Evolutionary conservation across 2,797 vertebrate genomes (phyloP).

Genomic region (Tinamus major): DNA sequence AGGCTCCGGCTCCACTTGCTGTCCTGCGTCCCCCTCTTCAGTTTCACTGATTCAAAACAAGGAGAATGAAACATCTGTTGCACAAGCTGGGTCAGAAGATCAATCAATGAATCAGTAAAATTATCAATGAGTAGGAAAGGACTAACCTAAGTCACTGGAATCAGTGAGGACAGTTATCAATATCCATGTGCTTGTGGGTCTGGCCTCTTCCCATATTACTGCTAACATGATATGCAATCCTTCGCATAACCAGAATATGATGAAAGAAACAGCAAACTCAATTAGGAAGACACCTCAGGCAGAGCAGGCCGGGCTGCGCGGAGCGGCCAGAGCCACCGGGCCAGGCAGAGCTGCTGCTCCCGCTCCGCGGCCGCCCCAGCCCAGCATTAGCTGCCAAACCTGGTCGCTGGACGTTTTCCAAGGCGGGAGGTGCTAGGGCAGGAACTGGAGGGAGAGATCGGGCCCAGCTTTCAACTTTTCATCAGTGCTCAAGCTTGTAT

Average conservation of each 20-base stretch:
- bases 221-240: not conserved
- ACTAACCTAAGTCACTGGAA: not conserved
- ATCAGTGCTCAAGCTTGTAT: too few species aligned
- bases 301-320: accelerated
- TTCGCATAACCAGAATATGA: not conserved
- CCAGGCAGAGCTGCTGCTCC: too few species aligned
- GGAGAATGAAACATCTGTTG: not conserved
- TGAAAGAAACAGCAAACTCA: accelerated
- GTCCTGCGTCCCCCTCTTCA: not conserved
- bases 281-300: accelerated
- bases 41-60: not conserved
- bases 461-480: not conserved
- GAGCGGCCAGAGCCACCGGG: not conserved
- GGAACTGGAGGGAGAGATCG: not conserved
- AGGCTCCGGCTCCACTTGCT: too few species aligned
- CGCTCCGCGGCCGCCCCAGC: not conserved
- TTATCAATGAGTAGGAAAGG: not conserved
- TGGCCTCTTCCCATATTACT: not conserved
- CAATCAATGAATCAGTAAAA: not conserved
- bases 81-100: not conserved
- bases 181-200: not conserved
- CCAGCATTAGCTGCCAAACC: not conserved
- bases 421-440: accelerated
- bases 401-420: not conserved
- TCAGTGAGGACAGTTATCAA: not conserved